These are phyloP conservation scores for Thomomys bottae DNA, from an alignment of 2,113 vertebrate species.

Conservation along the genomic window DNA sequence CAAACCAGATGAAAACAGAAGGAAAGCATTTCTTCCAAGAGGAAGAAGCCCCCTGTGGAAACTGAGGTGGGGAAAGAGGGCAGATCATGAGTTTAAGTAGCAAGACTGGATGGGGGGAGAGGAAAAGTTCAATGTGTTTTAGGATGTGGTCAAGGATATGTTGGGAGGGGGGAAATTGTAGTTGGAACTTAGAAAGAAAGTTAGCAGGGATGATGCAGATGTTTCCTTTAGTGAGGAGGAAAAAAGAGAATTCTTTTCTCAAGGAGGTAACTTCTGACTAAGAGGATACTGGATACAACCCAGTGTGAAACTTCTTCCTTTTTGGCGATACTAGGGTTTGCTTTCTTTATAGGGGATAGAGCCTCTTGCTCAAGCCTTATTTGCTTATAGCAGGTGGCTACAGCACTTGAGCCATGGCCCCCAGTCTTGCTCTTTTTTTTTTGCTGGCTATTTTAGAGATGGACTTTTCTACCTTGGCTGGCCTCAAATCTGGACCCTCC, in stretches of 20 bases:
- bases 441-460: no score
- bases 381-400: no score
- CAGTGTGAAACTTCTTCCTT: background rate
- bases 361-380: no score
- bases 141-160: background rate
- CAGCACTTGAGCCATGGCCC: no score
- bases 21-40: background rate
- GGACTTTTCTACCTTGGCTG: no score
- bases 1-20: background rate
- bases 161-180: background rate
- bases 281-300: background rate
- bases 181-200: background rate
- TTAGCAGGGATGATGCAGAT: background rate
- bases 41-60: background rate
- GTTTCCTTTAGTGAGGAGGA: background rate
- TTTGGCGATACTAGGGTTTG: no score
- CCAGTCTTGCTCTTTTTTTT: no score
- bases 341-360: no score
- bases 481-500: no score
- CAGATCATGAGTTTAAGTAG: background rate
- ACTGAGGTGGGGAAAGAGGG: background rate
- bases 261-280: background rate
- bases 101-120: background rate
- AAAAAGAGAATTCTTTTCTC: background rate
- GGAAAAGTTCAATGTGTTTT: background rate